Base-by-base conservation (phyloP, 2,797 vertebrate species). In the Mastacembelus armatus region DNA sequence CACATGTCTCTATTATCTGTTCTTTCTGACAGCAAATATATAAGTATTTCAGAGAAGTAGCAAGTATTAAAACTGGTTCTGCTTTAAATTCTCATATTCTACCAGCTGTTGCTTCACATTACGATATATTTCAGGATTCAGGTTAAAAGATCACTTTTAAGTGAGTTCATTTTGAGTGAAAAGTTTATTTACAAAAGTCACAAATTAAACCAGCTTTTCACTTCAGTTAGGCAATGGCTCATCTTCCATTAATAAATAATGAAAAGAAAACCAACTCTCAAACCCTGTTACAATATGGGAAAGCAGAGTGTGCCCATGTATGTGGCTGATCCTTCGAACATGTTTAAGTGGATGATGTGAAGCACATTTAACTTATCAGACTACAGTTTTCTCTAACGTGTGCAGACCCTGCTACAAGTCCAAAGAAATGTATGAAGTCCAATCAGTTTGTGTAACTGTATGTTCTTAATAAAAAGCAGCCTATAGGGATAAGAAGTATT, bases 271-370 rank as follows among this genome's bases (percentile, higher is more conserved):
- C n/a, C n/a, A n/a, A n/a, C n/a, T n/a, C n/a, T n/a, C n/a, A n/a
- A n/a, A n/a, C n/a, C n/a, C n/a, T 55, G 65, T 72, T 68, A 8
- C 16, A 71, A 50, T 49, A 69, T 40, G 55, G 35, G 66, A 68
- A 83, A 58, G 19, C 72, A 55, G 69, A 66, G 51, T 69, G 71
- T 66, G 5, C 75, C 66, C 66, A 68, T 75, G 79, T 69, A 45
- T 38, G 33, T 2, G 60, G 52, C 57, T 51, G 19, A 5, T 19
- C 47, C 50, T 84, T 79, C 77, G 71, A 85, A 78, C 16, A 7
- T 52, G 27, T 61, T 56, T 14, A 48, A 83, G 67, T 80, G 68
- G 72, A 58, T 75, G 80, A 83, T 79, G 76, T 80, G 80, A 78
- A 74, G 63, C 16, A 2, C 77, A 59, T 63, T 62, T 63, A 74